Evolutionary conservation across 1,140 invertebrate genomes (phyloP).

Genomic region (Lutraria rhynchaena): DNA sequence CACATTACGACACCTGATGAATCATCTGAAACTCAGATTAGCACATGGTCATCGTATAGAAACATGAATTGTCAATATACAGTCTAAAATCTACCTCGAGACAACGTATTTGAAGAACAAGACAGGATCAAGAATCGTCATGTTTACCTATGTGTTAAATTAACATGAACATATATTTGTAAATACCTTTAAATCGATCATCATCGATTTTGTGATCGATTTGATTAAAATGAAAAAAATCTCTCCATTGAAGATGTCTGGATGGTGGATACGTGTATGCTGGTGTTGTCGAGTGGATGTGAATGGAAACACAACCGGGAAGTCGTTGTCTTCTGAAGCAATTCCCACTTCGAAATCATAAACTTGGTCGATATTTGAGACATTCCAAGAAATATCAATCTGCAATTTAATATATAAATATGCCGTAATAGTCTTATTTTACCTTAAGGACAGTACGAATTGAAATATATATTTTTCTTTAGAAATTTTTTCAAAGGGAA

Average conservation of each 20-base stretch:
- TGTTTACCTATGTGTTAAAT: no score
- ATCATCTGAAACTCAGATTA: neutral
- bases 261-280: slow-evolving; percentile 38
- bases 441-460: no score
- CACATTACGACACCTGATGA: neutral
- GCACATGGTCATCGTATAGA: no score
- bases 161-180: neutral
- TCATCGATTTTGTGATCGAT: slow-evolving; percentile 49
- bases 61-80: neutral
- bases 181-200: slow-evolving; percentile 45
- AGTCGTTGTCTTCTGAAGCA: neutral
- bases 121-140: neutral
- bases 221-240: slow-evolving; percentile 62
- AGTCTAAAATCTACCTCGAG: neutral
- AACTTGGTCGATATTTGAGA: slow-evolving; percentile 30
- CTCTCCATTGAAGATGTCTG: slow-evolving; percentile 47
- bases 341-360: slow-evolving; percentile 58
- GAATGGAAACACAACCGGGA: slow-evolving; percentile 37
- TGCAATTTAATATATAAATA: no score
- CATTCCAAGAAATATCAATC: slow-evolving; percentile 64
- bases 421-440: no score
- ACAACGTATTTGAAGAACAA: neutral
- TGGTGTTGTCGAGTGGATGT: slow-evolving; percentile 45
- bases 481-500: no score
- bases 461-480: no score